phyloP scores from a whole-genome alignment of 2,113 vertebrate species.

The Muscicapa adusta region DNA sequence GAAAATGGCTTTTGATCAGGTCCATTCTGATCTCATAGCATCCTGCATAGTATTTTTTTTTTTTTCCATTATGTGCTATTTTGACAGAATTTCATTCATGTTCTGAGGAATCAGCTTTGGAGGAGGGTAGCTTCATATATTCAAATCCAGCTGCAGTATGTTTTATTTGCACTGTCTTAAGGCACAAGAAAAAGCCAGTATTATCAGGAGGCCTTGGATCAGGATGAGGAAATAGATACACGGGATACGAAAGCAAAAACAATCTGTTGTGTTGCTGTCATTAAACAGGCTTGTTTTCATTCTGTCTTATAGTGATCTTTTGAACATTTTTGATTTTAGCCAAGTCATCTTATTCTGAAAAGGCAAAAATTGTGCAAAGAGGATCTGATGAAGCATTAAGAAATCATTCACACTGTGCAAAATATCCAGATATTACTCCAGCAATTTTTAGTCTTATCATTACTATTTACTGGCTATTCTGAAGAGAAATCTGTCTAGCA shows the following conservation, averaged over 20 bases:
- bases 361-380: background rate
- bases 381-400: background rate
- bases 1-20: background rate
- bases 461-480: background rate
- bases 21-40: background rate
- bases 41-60: background rate
- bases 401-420: background rate
- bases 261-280: background rate
- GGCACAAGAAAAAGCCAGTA: background rate
- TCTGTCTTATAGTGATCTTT: background rate
- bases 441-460: background rate
- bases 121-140: background rate
- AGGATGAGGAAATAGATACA: background rate
- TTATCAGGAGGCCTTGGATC: background rate
- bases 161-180: background rate
- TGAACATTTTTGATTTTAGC: background rate
- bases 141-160: background rate
- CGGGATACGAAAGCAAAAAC: background rate
- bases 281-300: background rate
- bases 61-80: background rate
- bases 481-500: background rate
- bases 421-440: background rate
- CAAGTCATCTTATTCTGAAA: background rate
- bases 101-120: background rate
- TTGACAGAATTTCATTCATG: background rate